Conservation (phyloP, 2,113 vertebrate species). For the Eptesicus fuscus region DNA sequence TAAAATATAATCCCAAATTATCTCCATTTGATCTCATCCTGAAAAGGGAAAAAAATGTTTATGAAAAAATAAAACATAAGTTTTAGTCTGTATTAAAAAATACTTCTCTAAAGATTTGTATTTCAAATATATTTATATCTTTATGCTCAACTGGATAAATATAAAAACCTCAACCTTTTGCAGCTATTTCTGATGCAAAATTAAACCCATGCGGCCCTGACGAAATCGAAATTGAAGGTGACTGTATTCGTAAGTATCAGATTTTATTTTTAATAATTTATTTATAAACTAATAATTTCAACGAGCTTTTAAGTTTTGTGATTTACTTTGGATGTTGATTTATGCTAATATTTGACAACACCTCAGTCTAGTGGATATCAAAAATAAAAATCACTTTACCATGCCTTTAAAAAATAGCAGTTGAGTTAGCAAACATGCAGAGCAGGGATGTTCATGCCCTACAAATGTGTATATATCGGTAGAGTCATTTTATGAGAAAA, state of each 20-base stretch:
- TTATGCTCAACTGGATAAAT: not conserved
- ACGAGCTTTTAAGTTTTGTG: not conserved
- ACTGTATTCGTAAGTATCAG: slow-evolving; percentile 81
- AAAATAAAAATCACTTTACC: not conserved
- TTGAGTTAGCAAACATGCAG: not conserved
- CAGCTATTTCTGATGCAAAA: slow-evolving; percentile 79
- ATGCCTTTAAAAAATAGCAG: not conserved
- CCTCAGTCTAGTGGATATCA: not conserved
- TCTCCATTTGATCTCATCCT: not conserved
- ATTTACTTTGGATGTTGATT: not conserved
- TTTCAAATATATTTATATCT: not conserved
- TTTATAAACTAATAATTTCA: not conserved
- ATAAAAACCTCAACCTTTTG: slow-evolving; percentile 10
- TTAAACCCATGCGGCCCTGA: slow-evolving; percentile 76
- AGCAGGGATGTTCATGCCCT: not conserved
- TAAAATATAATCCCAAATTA: not conserved
- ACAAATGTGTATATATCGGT: not conserved
- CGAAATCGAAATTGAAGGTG: slow-evolving; percentile 70
- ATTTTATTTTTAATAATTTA: not conserved
- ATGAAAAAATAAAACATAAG: not conserved
- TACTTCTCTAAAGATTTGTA: not conserved
- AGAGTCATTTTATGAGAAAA: not conserved
- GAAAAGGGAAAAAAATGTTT: not conserved
- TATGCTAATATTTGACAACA: not conserved
- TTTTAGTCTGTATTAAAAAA: not conserved